Evolutionary conservation across 1,140 invertebrate species (phyloP).

Genomic region (Neuroterus valhalla): DNA sequence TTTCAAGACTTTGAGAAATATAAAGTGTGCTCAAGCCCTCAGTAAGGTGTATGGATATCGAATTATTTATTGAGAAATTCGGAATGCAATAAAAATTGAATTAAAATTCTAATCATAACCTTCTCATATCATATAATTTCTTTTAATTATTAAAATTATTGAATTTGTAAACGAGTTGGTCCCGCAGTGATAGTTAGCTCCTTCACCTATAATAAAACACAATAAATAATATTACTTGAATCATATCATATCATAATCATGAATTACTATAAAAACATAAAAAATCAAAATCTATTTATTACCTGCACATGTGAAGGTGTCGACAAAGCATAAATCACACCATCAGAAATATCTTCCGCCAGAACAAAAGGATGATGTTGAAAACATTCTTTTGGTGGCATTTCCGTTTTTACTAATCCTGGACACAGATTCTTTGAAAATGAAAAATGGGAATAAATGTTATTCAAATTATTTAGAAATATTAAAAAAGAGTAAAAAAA

Average conservation of each 20-base stretch:
- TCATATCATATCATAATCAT: no score
- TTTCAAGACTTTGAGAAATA: no score
- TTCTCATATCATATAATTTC: no score
- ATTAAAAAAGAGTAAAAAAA: no score
- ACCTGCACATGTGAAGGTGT: slow-evolving; percentile 43
- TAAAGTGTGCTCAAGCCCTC: no score
- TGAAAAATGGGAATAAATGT: no score
- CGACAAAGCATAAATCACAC: slow-evolving; percentile 20
- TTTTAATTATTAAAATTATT: background rate
- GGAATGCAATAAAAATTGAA: no score
- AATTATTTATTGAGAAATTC: no score
- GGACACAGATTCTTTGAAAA: slow-evolving; percentile 77
- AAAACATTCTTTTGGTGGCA: slow-evolving; percentile 46
- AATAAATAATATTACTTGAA: background rate
- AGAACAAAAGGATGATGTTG: slow-evolving; percentile 26
- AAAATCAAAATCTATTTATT: background rate
- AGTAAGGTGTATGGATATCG: no score
- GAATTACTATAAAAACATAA: background rate
- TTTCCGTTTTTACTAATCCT: slow-evolving; percentile 77
- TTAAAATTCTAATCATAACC: no score
- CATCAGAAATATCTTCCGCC: slow-evolving; percentile 39
- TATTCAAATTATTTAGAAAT: no score
- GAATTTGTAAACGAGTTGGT: background rate
- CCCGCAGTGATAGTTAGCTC: background rate
- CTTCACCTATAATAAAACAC: background rate